Evolutionary conservation across 2,797 vertebrate species (phyloP), one percentile per base, ranked within the genome.

Genomic region (Bradypus variegatus): DNA sequence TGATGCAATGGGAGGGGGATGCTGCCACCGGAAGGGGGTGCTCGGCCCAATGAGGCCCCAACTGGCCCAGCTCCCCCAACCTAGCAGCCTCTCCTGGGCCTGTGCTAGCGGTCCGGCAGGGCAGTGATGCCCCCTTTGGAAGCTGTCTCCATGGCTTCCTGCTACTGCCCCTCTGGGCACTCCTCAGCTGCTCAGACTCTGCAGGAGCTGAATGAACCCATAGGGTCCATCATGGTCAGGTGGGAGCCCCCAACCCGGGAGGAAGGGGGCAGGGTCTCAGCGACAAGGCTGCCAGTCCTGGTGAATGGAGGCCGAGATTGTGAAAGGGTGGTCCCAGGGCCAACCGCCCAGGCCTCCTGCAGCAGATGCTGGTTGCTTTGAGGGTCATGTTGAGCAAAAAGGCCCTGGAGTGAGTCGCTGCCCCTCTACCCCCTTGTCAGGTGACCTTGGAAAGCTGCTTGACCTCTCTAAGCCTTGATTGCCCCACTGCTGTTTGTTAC

Each of bases 161-260:
- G 48, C 77, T 36, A 15, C 58, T 16, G 33, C 14, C 29, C 18
- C 14, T 25, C 27, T 64, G 78, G 14, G 36, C 15, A 36, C 14
- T 23, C 15, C 15, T 27, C 21, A 69, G 62, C 62, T 14, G 9
- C 62, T 38, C 82, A 50, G 90, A 31, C 23, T 48, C 82, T 27
- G 64, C 2, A 2, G 45, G 60, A 14, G 31, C 11, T 16, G 36
- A 23, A 69, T 48, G 45, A 67, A 38, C 36, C 29, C 36, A 45
- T 7, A 15, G 21, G 72, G 33, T 41, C 31, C 41, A 5, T 6
- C 0, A 2, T 31, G 16, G 48, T 4, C 29, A 25, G 6, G 4
- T 7, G 3, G 69, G 33, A 15, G 27, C 23, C 38, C 50, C 60
- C 6, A 8, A 38, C 45, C 73, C 89, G 5, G 21, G 69, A 69